Conservation (phyloP, 2,888 invertebrate genomes). For the Cremastinae sp. region DNA sequence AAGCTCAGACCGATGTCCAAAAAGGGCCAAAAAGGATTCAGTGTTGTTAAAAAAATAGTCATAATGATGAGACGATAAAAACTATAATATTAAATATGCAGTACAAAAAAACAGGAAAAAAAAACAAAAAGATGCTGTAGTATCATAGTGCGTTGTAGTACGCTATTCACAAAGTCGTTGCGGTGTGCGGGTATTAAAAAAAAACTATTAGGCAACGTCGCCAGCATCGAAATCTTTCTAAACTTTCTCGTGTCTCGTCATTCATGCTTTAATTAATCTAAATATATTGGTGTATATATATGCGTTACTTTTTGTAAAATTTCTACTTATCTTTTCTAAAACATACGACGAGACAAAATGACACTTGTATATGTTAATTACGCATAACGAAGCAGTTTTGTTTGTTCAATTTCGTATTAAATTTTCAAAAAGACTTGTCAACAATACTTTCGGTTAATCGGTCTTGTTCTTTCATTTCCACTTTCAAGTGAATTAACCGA, state of each 20-base stretch:
- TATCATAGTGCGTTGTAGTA: slow-evolving; percentile 13
- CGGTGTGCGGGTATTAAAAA: slow-evolving; percentile 40
- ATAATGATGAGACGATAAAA: slow-evolving; percentile 66
- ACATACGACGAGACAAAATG: slow-evolving; percentile 7
- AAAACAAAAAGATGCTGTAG: slow-evolving; percentile 25
- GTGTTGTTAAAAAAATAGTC: slow-evolving; percentile 46
- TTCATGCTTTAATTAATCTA: slow-evolving; percentile 2
- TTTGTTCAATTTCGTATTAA: slow-evolving; percentile 49
- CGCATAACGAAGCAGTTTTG: slow-evolving; percentile 59
- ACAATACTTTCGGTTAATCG: slow-evolving; percentile 39
- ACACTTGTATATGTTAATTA: slow-evolving; percentile 34
- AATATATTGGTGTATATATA: slow-evolving; percentile 51
- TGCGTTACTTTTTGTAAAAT: slow-evolving; percentile 49
- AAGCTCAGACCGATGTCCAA: slow-evolving; percentile 34
- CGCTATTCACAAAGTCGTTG: slow-evolving; percentile 25
- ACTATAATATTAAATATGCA: slow-evolving; percentile 65
- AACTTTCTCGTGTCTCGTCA: slow-evolving; percentile 54
- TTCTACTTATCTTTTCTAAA: slow-evolving; percentile 38
- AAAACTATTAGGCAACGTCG: slow-evolving; percentile 57
- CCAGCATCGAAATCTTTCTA: slow-evolving; percentile 61
- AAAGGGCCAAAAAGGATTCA: slow-evolving; percentile 14
- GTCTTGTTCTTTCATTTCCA: slow-evolving; percentile 22
- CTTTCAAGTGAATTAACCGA: slow-evolving; percentile 7
- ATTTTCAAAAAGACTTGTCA: background rate
- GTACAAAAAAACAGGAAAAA: slow-evolving; percentile 60